A percentile compares a stretch with the other conserved stretches of the same genome.
Evolutionary conservation across 2,888 invertebrate species (phyloP).

Genomic region (Drosophila koepferae): DNA sequence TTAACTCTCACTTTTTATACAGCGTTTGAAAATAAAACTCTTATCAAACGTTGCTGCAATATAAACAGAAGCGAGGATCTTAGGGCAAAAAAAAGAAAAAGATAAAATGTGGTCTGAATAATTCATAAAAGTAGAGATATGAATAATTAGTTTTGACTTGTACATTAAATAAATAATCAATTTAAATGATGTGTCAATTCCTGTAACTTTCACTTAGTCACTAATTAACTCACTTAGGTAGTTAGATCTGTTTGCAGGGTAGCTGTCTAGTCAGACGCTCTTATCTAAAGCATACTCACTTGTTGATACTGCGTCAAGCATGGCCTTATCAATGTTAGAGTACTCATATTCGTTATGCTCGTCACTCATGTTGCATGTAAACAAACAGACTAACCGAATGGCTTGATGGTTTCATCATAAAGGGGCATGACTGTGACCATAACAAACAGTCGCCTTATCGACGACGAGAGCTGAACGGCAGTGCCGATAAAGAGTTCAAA

Average conservation of each 20-base stretch:
- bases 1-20: conserved; percentile 41
- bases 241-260: background rate
- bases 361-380: conserved; percentile 46
- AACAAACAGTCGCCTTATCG: conserved; percentile 40
- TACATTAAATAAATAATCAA: background rate
- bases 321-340: conserved; percentile 25
- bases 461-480: conserved; percentile 12
- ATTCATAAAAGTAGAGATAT: background rate
- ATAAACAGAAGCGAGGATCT: background rate
- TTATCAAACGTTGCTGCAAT: background rate
- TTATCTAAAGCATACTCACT: conserved; percentile 2
- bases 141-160: background rate
- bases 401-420: conserved; percentile 58
- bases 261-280: background rate
- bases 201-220: background rate
- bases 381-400: conserved; percentile 32
- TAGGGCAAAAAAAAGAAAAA: background rate
- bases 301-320: conserved; percentile 11
- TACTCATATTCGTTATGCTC: conserved; percentile 15
- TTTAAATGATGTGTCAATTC: background rate
- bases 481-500: conserved; percentile 28
- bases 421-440: conserved; percentile 58
- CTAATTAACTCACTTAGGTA: background rate
- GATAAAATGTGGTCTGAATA: background rate
- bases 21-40: background rate